Conservation (phyloP, 2,113 vertebrate genomes). For the Potamarius usumacintae region DNA sequence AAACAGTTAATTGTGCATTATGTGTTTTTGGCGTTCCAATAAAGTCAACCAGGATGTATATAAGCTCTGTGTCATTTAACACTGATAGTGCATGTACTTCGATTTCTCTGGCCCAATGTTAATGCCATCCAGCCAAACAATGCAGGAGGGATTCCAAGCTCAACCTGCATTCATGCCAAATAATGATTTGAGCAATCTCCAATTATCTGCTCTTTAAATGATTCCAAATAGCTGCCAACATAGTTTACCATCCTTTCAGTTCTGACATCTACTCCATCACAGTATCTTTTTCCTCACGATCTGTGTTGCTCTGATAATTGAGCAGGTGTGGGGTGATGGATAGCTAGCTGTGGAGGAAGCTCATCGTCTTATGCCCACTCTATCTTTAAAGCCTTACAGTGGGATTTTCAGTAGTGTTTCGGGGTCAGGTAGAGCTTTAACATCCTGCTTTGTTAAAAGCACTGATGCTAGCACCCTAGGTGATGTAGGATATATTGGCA, state of each 20-base stretch:
- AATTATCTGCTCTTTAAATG: conserved; percentile 47
- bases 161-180: conserved; percentile 8
- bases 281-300: conserved; percentile 6
- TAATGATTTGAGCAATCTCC: conserved; percentile 28
- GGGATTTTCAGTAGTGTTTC: conserved; percentile 46
- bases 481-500: neutral
- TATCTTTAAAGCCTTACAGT: conserved; percentile 29
- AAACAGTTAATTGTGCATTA: neutral
- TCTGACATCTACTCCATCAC: conserved; percentile 28
- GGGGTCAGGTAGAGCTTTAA: conserved; percentile 5
- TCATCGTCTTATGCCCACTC: conserved; percentile 16
- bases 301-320: conserved; percentile 30
- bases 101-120: neutral
- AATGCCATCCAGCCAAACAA: neutral
- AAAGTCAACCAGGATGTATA: neutral
- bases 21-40: neutral
- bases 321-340: conserved; percentile 52
- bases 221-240: conserved; percentile 59
- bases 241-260: conserved; percentile 18
- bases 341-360: conserved; percentile 35
- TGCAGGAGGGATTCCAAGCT: neutral
- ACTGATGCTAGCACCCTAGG: neutral
- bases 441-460: neutral
- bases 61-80: neutral
- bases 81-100: neutral